Conservation (phyloP, 1,140 invertebrate genomes). For the Nasonia vitripennis region DNA sequence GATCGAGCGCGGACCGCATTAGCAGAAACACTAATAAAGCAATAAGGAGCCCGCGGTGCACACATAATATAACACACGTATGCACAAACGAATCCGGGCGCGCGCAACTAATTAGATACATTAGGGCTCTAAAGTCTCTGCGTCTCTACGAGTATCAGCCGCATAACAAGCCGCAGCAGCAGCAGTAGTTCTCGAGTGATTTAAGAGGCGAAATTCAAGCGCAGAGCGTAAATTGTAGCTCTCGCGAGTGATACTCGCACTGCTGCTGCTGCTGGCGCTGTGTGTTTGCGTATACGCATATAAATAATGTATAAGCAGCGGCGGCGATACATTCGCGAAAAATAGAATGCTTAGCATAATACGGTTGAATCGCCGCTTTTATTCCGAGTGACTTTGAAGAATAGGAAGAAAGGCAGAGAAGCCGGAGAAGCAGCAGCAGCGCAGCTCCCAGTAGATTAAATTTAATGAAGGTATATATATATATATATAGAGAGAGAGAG, state of each 20-base stretch:
- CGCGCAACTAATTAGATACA: conserved; percentile 27
- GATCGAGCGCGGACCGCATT: neutral
- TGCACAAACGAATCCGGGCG: neutral
- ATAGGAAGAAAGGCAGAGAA: conserved; percentile 27
- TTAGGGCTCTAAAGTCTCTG: neutral
- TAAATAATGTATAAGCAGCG: conserved; percentile 45
- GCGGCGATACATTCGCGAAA: neutral
- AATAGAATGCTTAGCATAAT: conserved; percentile 40
- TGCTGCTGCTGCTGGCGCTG: neutral
- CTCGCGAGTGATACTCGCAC: conserved; percentile 22
- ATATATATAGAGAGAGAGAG: too few relatives aligned
- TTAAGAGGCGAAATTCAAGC: conserved; percentile 18
- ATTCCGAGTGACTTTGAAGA: conserved; percentile 49
- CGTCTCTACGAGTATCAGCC: neutral
- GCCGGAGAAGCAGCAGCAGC: neutral
- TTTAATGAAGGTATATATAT: conserved; percentile 48
- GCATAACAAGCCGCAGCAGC: neutral
- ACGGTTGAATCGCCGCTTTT: conserved; percentile 47
- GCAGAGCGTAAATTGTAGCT: conserved; percentile 29
- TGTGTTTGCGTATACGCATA: neutral
- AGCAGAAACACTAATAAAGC: neutral
- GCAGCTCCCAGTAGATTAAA: conserved; percentile 41
- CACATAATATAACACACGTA: neutral
- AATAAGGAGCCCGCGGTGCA: neutral
- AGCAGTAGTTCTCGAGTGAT: neutral